Evolutionary conservation across 1,140 invertebrate species (phyloP).

Genomic region (Diachasma alloeum): DNA sequence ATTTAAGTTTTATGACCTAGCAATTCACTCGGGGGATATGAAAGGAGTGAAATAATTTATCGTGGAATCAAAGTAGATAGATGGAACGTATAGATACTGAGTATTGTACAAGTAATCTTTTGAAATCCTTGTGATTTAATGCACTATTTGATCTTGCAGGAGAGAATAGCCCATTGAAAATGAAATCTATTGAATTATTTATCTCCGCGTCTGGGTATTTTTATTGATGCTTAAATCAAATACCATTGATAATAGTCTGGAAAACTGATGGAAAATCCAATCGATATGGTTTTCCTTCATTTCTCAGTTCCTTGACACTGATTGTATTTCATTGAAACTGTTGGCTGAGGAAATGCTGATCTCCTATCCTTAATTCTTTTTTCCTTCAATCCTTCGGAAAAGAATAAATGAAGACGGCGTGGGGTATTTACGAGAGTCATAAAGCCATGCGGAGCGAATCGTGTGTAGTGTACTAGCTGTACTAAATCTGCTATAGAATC

Average conservation of each 20-base stretch:
- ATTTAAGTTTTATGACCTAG: neutral
- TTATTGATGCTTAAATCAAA: neutral
- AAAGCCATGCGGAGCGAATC: slow-evolving; percentile 12
- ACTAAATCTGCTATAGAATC: neutral
- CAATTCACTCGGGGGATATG: neutral
- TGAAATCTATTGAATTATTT: slow-evolving; percentile 24
- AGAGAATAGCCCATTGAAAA: neutral
- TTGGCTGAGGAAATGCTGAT: neutral
- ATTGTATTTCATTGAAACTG: neutral
- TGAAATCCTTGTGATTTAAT: slow-evolving; percentile 18
- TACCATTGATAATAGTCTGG: neutral
- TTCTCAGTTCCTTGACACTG: neutral
- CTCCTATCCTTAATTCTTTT: neutral
- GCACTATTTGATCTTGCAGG: neutral
- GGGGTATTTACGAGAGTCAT: slow-evolving; percentile 25
- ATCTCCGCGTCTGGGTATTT: neutral
- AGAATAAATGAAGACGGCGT: slow-evolving; percentile 5
- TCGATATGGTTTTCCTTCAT: neutral
- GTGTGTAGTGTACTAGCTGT: neutral
- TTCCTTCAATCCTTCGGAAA: neutral
- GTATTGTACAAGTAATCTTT: neutral
- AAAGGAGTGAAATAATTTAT: neutral
- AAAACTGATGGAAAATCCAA: neutral
- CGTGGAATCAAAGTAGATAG: neutral
- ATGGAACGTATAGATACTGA: neutral